Base-by-base conservation (phyloP, 2,113 vertebrate genomes). In the Corythaixoides concolor region DNA sequence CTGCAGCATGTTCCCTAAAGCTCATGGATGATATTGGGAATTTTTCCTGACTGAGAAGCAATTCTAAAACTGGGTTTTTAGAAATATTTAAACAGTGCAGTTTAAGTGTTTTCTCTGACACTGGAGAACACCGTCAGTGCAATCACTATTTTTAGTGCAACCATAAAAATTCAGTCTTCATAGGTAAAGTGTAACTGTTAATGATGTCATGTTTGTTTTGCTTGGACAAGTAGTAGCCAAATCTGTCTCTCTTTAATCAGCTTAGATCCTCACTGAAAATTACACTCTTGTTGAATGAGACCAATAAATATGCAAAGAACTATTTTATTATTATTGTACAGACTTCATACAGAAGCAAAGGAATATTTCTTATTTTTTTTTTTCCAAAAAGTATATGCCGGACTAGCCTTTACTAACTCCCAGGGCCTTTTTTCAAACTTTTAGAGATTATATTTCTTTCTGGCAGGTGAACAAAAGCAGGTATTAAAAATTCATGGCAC, bases 401-500 rank as follows among this genome's bases (percentile, higher is more conserved):
- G 37, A n/a, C 28, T 77, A 50, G 14, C 2, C 30, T 41, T 68
- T 91, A 37, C 24, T 55, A 93, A 56, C 41, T 92, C 30, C 32
- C 14, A 39, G 37, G n/a, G 6, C 15, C 9, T 95, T 95, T 58
- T 64, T 26, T 73, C 53, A 82, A 39, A 76, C n/a, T 78, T 94
- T 68, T 26, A 47, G 35, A 91, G 50, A 75, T 78, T 68, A 90
- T 9, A 47, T 89, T 85, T 95, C 23, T 63, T 91, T 33, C 56
- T 91, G 55, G 23, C 19, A 85, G n/a, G 59, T 67, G 52, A 95
- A 85, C n/a, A 96, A 94, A 96, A 85, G 12, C 37, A 59, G 8
- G 3, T 67, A 72, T 95, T 95, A 96, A 89, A 41, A 66, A 96
- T 95, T 96, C 85, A 92, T 79, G 62, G 20, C 58, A 60, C 20